Percentiles rank a stretch among this genome's conserved stretches.
Conservation (phyloP, 1,140 invertebrate genomes). For the Pinna nobilis region DNA sequence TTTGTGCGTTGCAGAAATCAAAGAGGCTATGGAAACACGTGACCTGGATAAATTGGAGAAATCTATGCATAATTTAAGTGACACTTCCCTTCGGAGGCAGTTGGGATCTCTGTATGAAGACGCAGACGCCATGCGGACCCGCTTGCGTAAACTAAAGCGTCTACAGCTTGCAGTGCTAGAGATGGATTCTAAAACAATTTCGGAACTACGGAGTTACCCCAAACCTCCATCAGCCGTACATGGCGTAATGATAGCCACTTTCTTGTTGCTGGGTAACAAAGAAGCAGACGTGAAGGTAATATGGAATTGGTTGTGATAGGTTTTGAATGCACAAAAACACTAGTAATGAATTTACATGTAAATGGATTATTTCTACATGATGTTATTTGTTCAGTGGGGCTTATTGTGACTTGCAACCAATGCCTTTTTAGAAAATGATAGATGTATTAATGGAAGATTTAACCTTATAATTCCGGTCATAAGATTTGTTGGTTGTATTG, state of each 20-base stretch:
- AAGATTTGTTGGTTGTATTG: too few relatives aligned
- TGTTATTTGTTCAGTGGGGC: too few relatives aligned
- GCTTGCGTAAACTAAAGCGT: conserved; percentile 41
- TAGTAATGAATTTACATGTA: too few relatives aligned
- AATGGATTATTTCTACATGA: too few relatives aligned
- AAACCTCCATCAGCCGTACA: conserved; percentile 53
- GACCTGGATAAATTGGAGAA: conserved; percentile 52
- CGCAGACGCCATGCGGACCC: conserved; percentile 37
- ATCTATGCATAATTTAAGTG: conserved; percentile 40
- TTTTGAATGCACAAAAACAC: background rate
- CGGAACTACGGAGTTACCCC: conserved; percentile 53
- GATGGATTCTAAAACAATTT: conserved; percentile 54
- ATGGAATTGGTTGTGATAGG: background rate
- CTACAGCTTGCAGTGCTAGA: conserved; percentile 46
- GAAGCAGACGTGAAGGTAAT: conserved; percentile 47
- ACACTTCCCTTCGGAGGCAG: conserved; percentile 32
- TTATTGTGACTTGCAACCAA: too few relatives aligned
- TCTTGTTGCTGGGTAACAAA: conserved; percentile 50
- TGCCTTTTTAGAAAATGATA: too few relatives aligned
- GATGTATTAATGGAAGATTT: too few relatives aligned
- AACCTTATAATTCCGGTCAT: too few relatives aligned
- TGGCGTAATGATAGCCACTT: conserved; percentile 51
- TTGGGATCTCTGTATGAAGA: conserved; percentile 23
- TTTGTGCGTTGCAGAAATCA: conserved; percentile 33
- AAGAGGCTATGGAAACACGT: conserved; percentile 41